Evolutionary conservation across 2,113 vertebrate genomes (phyloP), one percentile per base, ranked within the genome.

Genomic region (Rhegmatorhina hoffmannsi): DNA sequence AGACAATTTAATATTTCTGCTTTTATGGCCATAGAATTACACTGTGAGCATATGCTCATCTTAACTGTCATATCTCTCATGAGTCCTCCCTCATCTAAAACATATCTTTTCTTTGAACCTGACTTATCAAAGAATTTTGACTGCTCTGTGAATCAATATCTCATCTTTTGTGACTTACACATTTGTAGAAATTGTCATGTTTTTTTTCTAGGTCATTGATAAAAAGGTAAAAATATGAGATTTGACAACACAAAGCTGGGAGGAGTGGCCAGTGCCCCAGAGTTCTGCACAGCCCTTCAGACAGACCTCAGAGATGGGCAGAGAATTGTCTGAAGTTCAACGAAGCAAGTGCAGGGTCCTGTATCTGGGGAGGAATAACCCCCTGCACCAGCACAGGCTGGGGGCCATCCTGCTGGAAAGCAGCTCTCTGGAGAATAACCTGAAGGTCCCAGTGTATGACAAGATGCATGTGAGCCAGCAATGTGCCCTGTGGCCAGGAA

Each of bases 1-100:
- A 89, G 77, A 84, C 28, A 75, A 82, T 84, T 87, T 63, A 77
- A 82, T 85, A 25, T 66, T 92, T 90, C 85, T 92, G 47, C 29
- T 94, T 88, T 78, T 29, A 34, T 59, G 56, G 68, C 59, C 55
- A 55, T 2, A 63, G 56, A 38, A 84, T 68, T 78, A 77, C 47
- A 34, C 29, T 72, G 26, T 31, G 31, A 93, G 56, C 60, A 49
- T 43, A 80, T 31, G 43, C 34, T 87, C 49, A 84, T 87, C 60
- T 67, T 36, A 94, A 89, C 9, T 26, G 78, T 34, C 3, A 0
- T 11, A 55, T 33, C 43, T 87, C 68, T 36, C 49, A 89, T n/a
- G 38, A 92, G 68, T 31, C 36, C 34, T 84, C 84, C n/a, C 74
- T 34, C 44, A 84, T 24, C 15, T 70, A 84, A 78, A 90, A 58